Base-by-base conservation (phyloP, 2,113 vertebrate species). In the Ploceus nigricollis region DNA sequence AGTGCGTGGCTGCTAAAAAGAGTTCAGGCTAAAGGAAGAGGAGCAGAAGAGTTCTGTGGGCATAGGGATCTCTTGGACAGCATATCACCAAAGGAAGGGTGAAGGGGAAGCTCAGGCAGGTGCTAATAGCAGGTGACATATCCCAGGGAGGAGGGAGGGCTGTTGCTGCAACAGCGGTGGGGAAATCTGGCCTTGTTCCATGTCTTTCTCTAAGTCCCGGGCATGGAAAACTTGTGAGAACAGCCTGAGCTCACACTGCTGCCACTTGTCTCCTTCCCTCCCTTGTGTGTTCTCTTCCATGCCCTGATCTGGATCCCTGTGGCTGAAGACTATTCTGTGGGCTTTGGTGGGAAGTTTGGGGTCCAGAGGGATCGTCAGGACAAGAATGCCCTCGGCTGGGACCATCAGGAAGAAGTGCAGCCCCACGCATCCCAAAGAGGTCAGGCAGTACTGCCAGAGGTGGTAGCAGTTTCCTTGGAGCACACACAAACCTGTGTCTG, bases 291-390 rank as follows among this genome's bases (percentile, higher is more conserved):
- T 69, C 58, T 58, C 45, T 91, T 86, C 54, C 27, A 15, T 63
- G 39, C 27, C 16, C 1, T 54, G 44, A 27, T 48, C n/a, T 87
- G 94, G 28, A 83, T 87, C 23, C 22, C 45, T 9, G 22, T 84
- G 87, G 18, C 51, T 95, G 71, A 95, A 98, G 97, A 97, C 61
- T 97, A 97, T 39, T 72, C 97, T 3, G 28, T 97, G 64, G 97
- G 96, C 40, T 97, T 97, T 56, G 97, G 95, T 69, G 97, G 96
- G 28, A 99, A 98, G 85, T 99, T 97, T 5, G 98, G 99, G 0
- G 97, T 99, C 27, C 98, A 99, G 96, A 98, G 96, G 82, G 98
- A 98, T 53, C 98, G 97, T 39, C 98, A 99, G 84, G 99, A 99
- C 97, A 98, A 98, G 78, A 96, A 97, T 44, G 98, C 98, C 60